Percentiles rank a stretch among this genome's conserved stretches.
Evolutionary conservation across 2,113 vertebrate species (phyloP).

Genomic region (Periophthalmus modestus): DNA sequence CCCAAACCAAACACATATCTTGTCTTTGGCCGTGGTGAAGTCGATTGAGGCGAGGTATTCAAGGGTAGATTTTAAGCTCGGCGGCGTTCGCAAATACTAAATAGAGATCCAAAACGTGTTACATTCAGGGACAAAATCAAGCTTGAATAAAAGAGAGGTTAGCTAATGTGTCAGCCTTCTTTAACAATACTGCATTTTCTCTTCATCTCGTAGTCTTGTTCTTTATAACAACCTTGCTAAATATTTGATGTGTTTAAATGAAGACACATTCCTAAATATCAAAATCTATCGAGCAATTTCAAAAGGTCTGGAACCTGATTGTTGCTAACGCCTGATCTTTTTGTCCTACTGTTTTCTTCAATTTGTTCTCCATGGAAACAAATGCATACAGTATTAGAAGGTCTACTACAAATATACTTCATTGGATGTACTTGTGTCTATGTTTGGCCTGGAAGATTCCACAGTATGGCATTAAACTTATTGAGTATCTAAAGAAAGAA

Average conservation of each 20-base stretch:
- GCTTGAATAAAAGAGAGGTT: not conserved
- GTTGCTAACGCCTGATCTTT: too few species aligned
- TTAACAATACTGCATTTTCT: not conserved
- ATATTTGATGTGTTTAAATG: not conserved
- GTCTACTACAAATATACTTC: too few species aligned
- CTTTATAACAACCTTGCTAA: not conserved
- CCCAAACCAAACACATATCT: slow-evolving; percentile 42
- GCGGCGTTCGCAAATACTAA: slow-evolving; percentile 9
- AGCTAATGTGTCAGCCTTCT: not conserved
- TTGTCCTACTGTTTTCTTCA: too few species aligned
- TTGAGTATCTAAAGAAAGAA: too few species aligned
- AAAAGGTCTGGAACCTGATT: too few species aligned
- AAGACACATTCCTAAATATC: not conserved
- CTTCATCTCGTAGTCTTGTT: not conserved
- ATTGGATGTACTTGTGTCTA: too few species aligned
- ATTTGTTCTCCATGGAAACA: too few species aligned
- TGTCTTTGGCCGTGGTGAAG: slow-evolving; percentile 39
- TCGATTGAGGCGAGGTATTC: slow-evolving; percentile 11
- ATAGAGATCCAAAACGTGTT: not conserved
- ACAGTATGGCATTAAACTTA: too few species aligned
- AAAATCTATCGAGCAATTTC: too few species aligned
- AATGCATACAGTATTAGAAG: too few species aligned
- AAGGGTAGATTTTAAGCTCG: slow-evolving; percentile 16
- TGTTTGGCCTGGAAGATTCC: too few species aligned
- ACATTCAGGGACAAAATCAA: not conserved